phyloP scores from a whole-genome alignment of 2,113 vertebrate genomes.

The Symphodus melops region DNA sequence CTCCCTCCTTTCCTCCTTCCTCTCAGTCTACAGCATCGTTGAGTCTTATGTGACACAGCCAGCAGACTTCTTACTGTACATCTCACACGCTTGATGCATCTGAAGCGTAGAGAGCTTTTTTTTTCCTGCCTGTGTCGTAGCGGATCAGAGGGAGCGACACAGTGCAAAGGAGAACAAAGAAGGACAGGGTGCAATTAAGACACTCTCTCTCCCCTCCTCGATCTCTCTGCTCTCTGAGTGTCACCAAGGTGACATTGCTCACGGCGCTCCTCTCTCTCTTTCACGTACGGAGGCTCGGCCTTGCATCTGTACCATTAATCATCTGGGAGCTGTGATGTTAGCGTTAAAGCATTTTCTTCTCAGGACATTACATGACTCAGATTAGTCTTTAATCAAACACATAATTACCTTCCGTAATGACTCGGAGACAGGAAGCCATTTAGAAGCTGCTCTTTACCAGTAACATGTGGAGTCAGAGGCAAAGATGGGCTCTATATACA shows the following conservation, averaged over 20 bases:
- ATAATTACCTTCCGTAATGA: conserved; percentile 46
- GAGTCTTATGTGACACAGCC: conserved; percentile 61
- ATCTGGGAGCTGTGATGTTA: conserved; percentile 64
- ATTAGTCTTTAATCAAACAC: conserved; percentile 69
- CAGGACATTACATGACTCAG: conserved; percentile 60
- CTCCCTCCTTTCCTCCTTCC: conserved; percentile 52
- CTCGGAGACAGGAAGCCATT: conserved; percentile 45
- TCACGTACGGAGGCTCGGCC: conserved; percentile 59
- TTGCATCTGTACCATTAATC: conserved; percentile 68
- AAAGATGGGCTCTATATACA: background rate
- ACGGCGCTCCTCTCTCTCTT: conserved; percentile 56
- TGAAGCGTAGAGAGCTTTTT: conserved; percentile 46
- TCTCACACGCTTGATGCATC: conserved; percentile 42
- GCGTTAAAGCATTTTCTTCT: conserved; percentile 51
- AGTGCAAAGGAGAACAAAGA: conserved; percentile 62
- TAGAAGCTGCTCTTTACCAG: conserved; percentile 12
- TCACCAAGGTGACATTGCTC: conserved; percentile 82
- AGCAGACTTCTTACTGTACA: conserved; percentile 41
- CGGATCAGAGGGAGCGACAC: conserved; percentile 52
- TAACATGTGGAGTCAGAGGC: conserved; percentile 5
- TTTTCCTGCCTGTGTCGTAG: conserved; percentile 29
- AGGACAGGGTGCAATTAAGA: conserved; percentile 76
- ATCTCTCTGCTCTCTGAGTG: conserved; percentile 60
- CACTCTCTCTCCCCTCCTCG: conserved; percentile 50
- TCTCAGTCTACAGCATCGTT: conserved; percentile 57